Percentiles rank a stretch among this genome's conserved stretches.
These are phyloP conservation scores for Synergus itoensis DNA, from an alignment of 2,888 invertebrate genomes.

Conservation along the genomic window DNA sequence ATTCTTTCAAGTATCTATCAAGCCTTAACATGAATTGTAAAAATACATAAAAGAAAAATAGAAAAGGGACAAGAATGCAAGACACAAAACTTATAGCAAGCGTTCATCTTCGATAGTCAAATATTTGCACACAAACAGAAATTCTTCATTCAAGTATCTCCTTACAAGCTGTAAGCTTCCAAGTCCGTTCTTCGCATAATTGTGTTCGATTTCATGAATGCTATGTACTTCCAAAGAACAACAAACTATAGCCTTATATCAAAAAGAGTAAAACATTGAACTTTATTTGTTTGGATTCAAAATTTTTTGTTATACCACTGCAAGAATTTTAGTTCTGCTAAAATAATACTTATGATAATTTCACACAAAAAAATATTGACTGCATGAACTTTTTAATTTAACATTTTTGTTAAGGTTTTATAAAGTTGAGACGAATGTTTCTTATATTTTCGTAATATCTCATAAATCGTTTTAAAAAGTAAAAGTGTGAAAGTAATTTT, in stretches of 20 bases:
- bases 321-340: not conserved
- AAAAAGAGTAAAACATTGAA: not conserved
- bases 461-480: not conserved
- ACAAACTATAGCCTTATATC: not conserved
- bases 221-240: not conserved
- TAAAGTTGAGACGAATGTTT: too few relatives aligned
- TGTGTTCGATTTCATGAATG: not conserved
- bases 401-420: too few relatives aligned
- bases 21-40: not conserved
- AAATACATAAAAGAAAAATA: not conserved
- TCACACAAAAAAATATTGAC: too few relatives aligned
- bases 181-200: not conserved
- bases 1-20: not conserved
- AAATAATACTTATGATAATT: not conserved
- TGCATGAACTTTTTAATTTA: too few relatives aligned
- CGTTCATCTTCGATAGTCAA: not conserved
- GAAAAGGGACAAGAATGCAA: not conserved
- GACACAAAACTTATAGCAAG: not conserved
- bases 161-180: slow-evolving; percentile 12
- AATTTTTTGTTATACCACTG: not conserved
- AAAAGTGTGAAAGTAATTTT: not conserved
- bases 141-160: not conserved
- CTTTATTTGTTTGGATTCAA: not conserved
- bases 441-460: not conserved
- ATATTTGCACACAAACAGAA: slow-evolving; percentile 11